A percentile compares a stretch with the other conserved stretches of the same genome.
These are phyloP conservation scores for Pristis pectinata DNA, from an alignment of 2,797 vertebrate genomes.

Conservation along the genomic window DNA sequence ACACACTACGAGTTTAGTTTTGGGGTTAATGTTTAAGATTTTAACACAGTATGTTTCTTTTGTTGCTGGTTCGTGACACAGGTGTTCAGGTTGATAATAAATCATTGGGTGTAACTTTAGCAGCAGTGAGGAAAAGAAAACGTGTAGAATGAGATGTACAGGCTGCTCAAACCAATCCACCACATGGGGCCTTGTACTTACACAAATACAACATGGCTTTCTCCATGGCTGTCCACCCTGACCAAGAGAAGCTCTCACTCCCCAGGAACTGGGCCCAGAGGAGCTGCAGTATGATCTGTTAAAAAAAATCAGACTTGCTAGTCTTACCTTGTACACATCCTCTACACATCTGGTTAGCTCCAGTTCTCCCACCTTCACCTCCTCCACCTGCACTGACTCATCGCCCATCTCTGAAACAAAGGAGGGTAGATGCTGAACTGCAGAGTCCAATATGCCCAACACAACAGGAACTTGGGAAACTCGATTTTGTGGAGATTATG, in stretches of 20 bases:
- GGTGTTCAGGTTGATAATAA: too few species aligned
- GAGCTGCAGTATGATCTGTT: neutral
- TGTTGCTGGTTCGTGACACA: too few species aligned
- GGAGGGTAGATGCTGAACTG: neutral
- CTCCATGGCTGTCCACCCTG: neutral
- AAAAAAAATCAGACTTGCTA: neutral
- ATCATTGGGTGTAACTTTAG: neutral
- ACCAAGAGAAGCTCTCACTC: neutral
- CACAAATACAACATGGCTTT: neutral
- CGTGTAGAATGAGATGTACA: neutral
- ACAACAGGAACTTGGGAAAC: neutral
- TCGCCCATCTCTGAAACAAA: conserved; percentile 44
- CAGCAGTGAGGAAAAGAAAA: neutral
- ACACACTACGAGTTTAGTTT: too few species aligned
- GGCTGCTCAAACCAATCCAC: neutral
- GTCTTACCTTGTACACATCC: conserved; percentile 76
- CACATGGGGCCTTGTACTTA: neutral
- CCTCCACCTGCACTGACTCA: conserved; percentile 45
- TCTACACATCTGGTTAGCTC: conserved; percentile 76
- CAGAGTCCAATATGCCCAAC: neutral
- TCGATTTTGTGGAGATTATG: conserved; percentile 39
- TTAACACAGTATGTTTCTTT: too few species aligned
- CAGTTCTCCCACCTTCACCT: conserved; percentile 65
- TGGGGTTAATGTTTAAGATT: too few species aligned
- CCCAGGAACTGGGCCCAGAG: neutral